Evolutionary conservation across 2,113 vertebrate species (phyloP).

Genomic region (Fulica atra): DNA sequence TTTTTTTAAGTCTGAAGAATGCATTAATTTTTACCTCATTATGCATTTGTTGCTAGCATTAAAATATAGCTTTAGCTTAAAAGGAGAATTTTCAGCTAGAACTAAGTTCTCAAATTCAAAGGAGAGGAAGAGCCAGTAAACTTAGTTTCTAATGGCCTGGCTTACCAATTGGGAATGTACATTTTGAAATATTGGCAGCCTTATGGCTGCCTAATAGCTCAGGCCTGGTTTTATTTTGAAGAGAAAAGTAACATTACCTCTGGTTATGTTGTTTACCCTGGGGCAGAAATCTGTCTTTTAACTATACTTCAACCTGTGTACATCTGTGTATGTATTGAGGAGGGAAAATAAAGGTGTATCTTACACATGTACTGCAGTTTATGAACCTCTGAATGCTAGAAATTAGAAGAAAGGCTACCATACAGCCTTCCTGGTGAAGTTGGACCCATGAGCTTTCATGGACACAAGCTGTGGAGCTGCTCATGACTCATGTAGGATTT

Average conservation of each 20-base stretch:
- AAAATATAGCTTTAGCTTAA: neutral
- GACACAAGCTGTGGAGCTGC: neutral
- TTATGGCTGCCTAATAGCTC: neutral
- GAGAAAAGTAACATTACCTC: neutral
- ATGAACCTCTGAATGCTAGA: neutral
- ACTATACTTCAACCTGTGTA: accelerated
- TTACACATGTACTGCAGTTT: neutral
- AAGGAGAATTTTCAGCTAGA: neutral
- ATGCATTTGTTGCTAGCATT: neutral
- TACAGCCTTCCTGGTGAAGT: neutral
- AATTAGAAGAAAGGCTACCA: neutral
- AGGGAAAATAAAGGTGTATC: neutral
- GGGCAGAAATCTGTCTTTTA: neutral
- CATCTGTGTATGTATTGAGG: neutral
- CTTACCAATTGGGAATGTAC: neutral
- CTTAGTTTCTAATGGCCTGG: neutral
- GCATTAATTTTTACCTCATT: neutral
- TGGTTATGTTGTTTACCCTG: neutral
- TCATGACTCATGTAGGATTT: accelerated
- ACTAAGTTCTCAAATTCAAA: neutral
- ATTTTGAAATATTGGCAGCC: neutral
- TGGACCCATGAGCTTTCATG: neutral
- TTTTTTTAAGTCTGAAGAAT: neutral
- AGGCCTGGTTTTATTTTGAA: neutral
- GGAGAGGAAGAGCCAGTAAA: neutral